These are phyloP conservation scores for Portunus trituberculatus DNA, from an alignment of 1,140 invertebrate species.

Conservation along the genomic window DNA sequence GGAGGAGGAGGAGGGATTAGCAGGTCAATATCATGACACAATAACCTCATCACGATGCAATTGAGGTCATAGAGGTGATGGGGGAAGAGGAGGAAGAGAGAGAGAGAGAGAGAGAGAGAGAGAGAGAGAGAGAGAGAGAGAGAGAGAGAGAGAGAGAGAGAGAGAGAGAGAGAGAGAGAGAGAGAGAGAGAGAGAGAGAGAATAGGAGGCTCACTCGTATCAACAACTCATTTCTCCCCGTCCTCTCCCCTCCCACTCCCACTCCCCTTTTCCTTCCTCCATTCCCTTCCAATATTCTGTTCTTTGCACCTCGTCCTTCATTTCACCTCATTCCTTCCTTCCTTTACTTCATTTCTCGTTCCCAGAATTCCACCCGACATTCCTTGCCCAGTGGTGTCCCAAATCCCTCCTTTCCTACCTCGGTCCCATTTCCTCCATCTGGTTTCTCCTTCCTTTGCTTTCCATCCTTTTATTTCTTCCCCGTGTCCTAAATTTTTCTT, in stretches of 20 bases:
- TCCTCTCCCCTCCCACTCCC: not conserved
- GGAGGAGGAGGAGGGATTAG: not conserved
- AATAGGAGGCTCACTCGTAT: not conserved
- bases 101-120: too few relatives aligned
- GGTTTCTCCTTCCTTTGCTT: not conserved
- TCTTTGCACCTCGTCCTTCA: not conserved
- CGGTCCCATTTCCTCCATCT: not conserved
- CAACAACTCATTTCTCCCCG: not conserved
- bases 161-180: too few relatives aligned
- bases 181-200: too few relatives aligned
- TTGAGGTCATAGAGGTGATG: not conserved
- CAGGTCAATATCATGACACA: conserved; percentile 1
- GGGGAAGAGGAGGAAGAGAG: not conserved
- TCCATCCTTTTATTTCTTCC: not conserved
- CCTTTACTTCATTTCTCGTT: not conserved
- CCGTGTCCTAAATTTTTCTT: not conserved
- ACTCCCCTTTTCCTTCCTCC: not conserved
- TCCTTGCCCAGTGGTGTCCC: not conserved
- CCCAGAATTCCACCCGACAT: not conserved
- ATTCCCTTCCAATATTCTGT: too few relatives aligned
- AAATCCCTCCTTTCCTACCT: not conserved
- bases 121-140: too few relatives aligned
- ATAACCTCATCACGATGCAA: not conserved
- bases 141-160: not conserved
- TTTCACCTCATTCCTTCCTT: not conserved